Conservation (phyloP, 2,113 vertebrate species). For the Triplophysa tibetana region DNA sequence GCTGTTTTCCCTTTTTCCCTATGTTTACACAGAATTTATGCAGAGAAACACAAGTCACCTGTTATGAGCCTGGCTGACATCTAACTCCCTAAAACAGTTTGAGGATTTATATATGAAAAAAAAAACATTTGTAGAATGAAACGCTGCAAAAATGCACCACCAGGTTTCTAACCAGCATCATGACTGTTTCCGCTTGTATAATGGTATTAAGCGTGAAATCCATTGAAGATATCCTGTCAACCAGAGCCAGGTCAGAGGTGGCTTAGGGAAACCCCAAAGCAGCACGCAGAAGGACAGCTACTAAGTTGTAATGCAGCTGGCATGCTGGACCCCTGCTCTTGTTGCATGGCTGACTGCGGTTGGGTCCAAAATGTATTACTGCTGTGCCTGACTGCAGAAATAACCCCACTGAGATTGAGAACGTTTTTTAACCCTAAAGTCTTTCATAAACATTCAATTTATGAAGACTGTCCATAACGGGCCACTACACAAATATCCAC, state of each 20-base stretch:
- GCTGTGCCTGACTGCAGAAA: background rate
- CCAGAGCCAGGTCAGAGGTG: conserved; percentile 25
- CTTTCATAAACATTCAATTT: background rate
- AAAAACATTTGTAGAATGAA: background rate
- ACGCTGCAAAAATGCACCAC: conserved; percentile 24
- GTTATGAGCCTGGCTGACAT: conserved; percentile 34
- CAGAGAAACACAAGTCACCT: conserved; percentile 22
- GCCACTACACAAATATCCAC: no score
- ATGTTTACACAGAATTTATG: conserved; percentile 40
- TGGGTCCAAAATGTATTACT: conserved; percentile 61
- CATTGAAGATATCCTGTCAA: conserved; percentile 36
- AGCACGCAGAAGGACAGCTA: conserved; percentile 10
- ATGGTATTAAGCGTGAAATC: conserved; percentile 27
- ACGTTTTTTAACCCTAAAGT: no score
- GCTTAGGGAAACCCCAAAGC: conserved; percentile 51
- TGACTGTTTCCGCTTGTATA: background rate
- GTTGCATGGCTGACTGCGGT: conserved; percentile 62
- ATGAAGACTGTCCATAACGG: background rate
- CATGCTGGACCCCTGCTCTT: conserved; percentile 59
- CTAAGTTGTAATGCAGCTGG: conserved; percentile 53
- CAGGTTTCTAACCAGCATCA: background rate
- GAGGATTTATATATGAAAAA: no score
- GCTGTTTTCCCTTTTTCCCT: conserved; percentile 21
- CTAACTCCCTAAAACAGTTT: conserved; percentile 30
- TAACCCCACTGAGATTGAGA: background rate